These are phyloP conservation scores for Mus pahari DNA, from an alignment of 2,113 vertebrate species.

Conservation along the genomic window DNA sequence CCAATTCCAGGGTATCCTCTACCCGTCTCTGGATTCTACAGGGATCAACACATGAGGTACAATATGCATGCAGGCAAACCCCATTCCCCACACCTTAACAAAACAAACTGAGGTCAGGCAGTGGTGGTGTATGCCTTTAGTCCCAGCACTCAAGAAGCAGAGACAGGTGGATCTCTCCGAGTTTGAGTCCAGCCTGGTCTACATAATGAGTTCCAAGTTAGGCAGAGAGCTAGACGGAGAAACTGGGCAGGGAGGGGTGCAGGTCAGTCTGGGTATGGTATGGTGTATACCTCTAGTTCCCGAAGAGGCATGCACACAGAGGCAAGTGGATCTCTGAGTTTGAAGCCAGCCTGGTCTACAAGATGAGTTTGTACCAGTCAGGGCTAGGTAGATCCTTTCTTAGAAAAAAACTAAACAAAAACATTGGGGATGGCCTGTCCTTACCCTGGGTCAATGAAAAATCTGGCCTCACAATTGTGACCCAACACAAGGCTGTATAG, in stretches of 20 bases:
- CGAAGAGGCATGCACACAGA: background rate
- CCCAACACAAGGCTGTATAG: background rate
- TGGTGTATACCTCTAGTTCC: background rate
- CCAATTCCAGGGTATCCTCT: background rate
- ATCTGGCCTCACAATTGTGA: background rate
- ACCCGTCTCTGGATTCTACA: too few species aligned
- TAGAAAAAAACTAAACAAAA: background rate
- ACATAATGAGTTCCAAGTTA: background rate
- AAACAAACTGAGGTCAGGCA: background rate
- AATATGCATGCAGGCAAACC: background rate
- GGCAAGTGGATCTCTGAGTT: background rate
- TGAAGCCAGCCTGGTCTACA: too few species aligned
- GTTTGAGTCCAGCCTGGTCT: background rate
- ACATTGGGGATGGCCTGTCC: rapidly evolving
- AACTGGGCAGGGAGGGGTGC: background rate
- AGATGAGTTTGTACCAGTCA: too few species aligned
- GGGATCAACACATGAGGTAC: background rate
- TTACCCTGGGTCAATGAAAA: background rate
- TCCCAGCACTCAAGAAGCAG: background rate
- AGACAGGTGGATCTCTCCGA: background rate
- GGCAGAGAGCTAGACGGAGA: background rate
- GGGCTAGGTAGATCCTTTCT: background rate
- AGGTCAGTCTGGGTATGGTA: background rate
- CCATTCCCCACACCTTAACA: background rate
- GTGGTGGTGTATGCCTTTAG: too few species aligned